These are phyloP conservation scores for Leptopilina boulardi DNA, from an alignment of 1,140 invertebrate genomes.

Conservation along the genomic window DNA sequence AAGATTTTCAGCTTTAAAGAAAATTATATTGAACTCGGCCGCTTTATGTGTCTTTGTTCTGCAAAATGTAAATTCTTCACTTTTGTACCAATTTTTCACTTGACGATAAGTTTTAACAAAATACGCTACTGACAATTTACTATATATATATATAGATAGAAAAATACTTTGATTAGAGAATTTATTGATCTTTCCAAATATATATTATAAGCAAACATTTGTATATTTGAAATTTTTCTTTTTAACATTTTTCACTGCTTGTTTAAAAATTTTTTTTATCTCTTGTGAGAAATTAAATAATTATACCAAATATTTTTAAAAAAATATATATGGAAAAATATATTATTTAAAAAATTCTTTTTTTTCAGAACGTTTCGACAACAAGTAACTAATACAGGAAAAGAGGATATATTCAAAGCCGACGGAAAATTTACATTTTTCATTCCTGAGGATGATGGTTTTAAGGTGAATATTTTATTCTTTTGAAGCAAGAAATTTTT, in stretches of 20 bases:
- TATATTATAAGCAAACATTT: too few relatives aligned
- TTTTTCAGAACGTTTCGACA: constrained; percentile 83
- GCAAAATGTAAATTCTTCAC: constrained; percentile 18
- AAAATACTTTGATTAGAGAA: too few relatives aligned
- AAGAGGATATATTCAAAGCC: constrained; percentile 84
- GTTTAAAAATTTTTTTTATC: too few relatives aligned
- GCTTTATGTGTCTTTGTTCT: constrained; percentile 12
- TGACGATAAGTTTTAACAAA: constrained; percentile 36
- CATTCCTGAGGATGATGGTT: constrained; percentile 92
- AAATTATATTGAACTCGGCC: constrained; percentile 20
- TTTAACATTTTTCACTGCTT: too few relatives aligned
- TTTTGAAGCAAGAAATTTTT: background rate
- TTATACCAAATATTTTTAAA: too few relatives aligned
- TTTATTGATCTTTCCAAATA: too few relatives aligned
- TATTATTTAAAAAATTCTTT: constrained; percentile 33
- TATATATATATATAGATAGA: background rate
- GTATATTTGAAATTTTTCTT: too few relatives aligned
- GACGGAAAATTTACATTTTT: constrained; percentile 91
- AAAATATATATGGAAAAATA: background rate
- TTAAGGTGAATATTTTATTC: constrained; percentile 79
- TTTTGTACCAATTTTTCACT: constrained; percentile 52
- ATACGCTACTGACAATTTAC: background rate
- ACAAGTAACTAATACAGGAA: constrained; percentile 82
- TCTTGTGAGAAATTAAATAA: too few relatives aligned
- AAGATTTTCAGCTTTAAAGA: constrained; percentile 17